These are phyloP conservation scores for Denticeps clupeoides DNA, from an alignment of 2,797 vertebrate species.

Conservation along the genomic window DNA sequence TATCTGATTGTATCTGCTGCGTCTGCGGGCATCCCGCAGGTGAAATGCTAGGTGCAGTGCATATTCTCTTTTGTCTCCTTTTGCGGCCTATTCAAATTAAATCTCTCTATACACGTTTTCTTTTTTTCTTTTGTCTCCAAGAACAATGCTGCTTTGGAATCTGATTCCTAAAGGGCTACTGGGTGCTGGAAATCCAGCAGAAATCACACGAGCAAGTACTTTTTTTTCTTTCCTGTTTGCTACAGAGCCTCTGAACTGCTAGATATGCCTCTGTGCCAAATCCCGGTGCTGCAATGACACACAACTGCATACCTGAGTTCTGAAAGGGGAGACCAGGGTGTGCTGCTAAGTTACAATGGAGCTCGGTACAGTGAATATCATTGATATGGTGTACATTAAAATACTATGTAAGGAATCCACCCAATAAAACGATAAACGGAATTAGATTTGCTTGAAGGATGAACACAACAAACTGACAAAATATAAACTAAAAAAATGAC, in stretches of 20 bases:
- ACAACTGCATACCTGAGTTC: constrained; percentile 68
- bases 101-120: too few species aligned
- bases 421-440: constrained; percentile 41
- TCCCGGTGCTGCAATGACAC: constrained; percentile 39
- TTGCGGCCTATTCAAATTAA: too few species aligned
- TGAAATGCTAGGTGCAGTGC: constrained; percentile 11
- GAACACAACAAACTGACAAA: constrained; percentile 68
- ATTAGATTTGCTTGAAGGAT: constrained; percentile 48
- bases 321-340: constrained; percentile 30
- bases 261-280: constrained; percentile 24
- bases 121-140: too few species aligned
- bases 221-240: too few species aligned
- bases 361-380: constrained; percentile 30
- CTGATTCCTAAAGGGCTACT: constrained; percentile 7
- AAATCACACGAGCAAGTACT: constrained; percentile 19
- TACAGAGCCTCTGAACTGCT: constrained; percentile 21
- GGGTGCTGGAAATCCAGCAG: constrained; percentile 17
- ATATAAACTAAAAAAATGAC: constrained; percentile 56
- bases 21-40: constrained; percentile 15
- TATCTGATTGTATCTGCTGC: constrained; percentile 15
- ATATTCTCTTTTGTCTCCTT: too few species aligned
- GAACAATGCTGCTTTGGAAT: too few species aligned
- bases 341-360: constrained; percentile 30
- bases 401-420: constrained; percentile 49
- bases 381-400: constrained; percentile 46